Base-by-base conservation (phyloP, 2,113 vertebrate species). In the Atractosteus spatula region DNA sequence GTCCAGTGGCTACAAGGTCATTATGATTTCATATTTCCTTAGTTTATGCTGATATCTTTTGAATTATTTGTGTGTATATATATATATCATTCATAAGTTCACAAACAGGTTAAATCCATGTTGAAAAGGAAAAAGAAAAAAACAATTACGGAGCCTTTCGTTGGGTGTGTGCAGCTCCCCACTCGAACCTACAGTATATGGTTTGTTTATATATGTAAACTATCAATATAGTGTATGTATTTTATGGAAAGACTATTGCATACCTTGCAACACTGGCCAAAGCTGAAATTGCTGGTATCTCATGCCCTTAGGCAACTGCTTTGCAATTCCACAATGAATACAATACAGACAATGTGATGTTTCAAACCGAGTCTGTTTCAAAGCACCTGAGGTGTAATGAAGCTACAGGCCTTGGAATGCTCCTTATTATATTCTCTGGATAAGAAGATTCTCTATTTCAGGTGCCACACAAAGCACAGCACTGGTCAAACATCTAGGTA, bases 361-460 rank as follows among this genome's bases (percentile, higher is more conserved):
- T 73, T 72, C 68, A 76, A 70, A 82, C 70, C 71, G 81, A 69
- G 68, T 74, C 79, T 79, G 76, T 89, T 87, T 90, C 88, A 89
- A 89, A 89, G 87, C 85, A 79, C 59, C 85, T 85, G 82, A 80
- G 79, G 83, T 78, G 81, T 89, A 91, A 93, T 93, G 88, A 89
- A 90, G 89, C 88, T 91, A 78, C 77, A 91, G 89, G 86, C 88
- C 88, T 89, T 87, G 86, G 85, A 86, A 88, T 81, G 84, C 82
- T 86, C 81, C 81, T 84, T 91, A 78, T 91, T 89, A 91, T 92
- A 84, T 77, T 88, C 88, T 89, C 89, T 89, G 91, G 86, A 90
- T 81, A 85, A 16, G 57, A 59, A 3, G 57, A 59, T 12, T 4
- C n/a, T 3, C 3, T n/a, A 3, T n/a, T 59, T 13, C 10, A 16